Evolutionary conservation across 2,888 invertebrate species (phyloP).

Genomic region (Lasioglossum vierecki): DNA sequence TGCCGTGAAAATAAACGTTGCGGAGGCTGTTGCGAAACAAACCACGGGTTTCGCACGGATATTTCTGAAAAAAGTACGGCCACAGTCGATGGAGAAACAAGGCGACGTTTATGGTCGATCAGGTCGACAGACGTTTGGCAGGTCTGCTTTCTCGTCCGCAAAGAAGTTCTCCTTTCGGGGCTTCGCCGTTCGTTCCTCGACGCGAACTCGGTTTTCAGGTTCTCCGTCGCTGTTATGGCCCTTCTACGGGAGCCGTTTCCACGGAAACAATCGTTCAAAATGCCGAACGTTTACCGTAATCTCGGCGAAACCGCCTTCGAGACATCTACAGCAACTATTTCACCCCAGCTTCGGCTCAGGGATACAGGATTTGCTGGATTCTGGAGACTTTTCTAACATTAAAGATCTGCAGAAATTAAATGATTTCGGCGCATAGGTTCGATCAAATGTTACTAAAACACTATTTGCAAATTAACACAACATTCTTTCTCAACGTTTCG

Average conservation of each 20-base stretch:
- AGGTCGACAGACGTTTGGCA: conserved; percentile 73
- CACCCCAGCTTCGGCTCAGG: not conserved
- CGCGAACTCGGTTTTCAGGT: conserved; percentile 45
- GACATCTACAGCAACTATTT: not conserved
- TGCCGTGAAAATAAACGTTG: conserved; percentile 69
- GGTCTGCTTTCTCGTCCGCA: conserved; percentile 67
- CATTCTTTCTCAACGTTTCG: too few species aligned
- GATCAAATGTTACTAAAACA: too few species aligned
- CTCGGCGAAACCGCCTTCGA: conserved; percentile 13
- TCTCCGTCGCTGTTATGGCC: conserved; percentile 33
- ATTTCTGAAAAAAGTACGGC: conserved; percentile 67
- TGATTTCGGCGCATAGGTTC: too few species aligned
- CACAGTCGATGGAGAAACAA: conserved; percentile 58
- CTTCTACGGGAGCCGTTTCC: conserved; percentile 36
- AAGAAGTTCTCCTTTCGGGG: conserved; percentile 62
- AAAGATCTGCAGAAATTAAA: not conserved
- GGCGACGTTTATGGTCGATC: conserved; percentile 71
- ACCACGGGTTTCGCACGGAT: conserved; percentile 58
- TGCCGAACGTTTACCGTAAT: conserved; percentile 11
- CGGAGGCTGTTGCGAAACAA: conserved; percentile 28
- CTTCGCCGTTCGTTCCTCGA: conserved; percentile 47
- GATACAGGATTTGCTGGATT: not conserved
- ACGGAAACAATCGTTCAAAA: conserved; percentile 37
- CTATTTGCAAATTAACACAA: too few species aligned
- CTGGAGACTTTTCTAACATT: not conserved